Evolutionary conservation across 2,888 invertebrate species (phyloP), one percentile per base, ranked within the genome.

Genomic region (Tillus elongatus): DNA sequence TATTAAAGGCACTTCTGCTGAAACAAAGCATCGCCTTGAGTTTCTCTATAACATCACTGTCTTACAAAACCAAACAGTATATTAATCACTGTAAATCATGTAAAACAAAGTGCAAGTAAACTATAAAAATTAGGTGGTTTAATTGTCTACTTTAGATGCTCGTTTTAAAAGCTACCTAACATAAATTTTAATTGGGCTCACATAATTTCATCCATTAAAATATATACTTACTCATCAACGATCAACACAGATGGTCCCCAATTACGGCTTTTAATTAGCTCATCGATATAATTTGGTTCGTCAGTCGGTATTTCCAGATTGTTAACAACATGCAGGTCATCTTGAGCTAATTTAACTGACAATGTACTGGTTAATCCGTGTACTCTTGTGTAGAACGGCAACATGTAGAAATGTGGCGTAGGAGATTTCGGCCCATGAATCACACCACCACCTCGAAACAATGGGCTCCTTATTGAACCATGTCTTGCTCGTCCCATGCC

Each of bases 171-270:
- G n/a, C n/a, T n/a, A n/a, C n/a, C n/a, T n/a, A n/a, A n/a, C n/a
- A n/a, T n/a, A n/a, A n/a, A n/a, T n/a, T n/a, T n/a, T n/a, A n/a
- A n/a, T n/a, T n/a, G n/a, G n/a, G n/a, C n/a, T n/a, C n/a, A n/a
- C n/a, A n/a, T n/a, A n/a, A n/a, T n/a, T n/a, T n/a, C n/a, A n/a
- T n/a, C n/a, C n/a, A 29, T 29, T 10, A 8, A 11, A 29, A 29
- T 6, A 29, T 11, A 6, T 42, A 71, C 82, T 73, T 77, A 89
- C 82, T 82, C 83, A 66, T 97, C 92, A 35, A 97, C 75, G 67
- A 98, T 82, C 1, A 99, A 70, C 8, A 93, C 91, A 6, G 96
- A 92, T 26, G 91, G 86, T 8, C 98, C 98, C 98, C 98, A 98
- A 60, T 84, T 82, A 48, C 97, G 75, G 29, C 77, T 72, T 50